Conservation (phyloP, 1,140 invertebrate species). For the Aleiodes sp. region DNA sequence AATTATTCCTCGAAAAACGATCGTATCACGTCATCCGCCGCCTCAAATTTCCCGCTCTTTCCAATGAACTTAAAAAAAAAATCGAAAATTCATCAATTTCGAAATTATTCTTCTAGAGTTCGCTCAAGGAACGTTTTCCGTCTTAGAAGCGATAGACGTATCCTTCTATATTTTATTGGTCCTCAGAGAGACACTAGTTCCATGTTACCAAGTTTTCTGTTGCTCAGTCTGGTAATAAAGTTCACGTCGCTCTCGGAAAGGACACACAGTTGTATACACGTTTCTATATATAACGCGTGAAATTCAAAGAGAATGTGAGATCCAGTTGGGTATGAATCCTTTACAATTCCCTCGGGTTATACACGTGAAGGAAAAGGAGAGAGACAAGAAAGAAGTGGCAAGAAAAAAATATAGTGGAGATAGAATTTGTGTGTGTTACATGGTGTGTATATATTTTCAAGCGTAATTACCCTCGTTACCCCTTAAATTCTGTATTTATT, state of each 20-base stretch:
- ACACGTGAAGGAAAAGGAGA: background rate
- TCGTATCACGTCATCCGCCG: too few relatives aligned
- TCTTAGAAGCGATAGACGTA: conserved; percentile 25
- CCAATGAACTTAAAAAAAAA: too few relatives aligned
- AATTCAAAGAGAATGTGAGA: conserved; percentile 61
- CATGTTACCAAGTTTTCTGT: conserved; percentile 19
- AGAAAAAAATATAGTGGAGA: too few relatives aligned
- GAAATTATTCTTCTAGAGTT: too few relatives aligned
- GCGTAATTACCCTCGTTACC: conserved; percentile 1
- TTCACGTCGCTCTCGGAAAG: conserved; percentile 13
- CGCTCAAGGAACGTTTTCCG: conserved; percentile 4
- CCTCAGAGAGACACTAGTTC: conserved; percentile 32
- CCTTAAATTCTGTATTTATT: background rate
- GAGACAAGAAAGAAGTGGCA: too few relatives aligned
- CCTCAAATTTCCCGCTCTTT: too few relatives aligned
- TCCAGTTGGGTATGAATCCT: conserved; percentile 52
- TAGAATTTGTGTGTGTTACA: background rate
- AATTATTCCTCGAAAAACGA: too few relatives aligned
- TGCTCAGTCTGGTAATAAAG: conserved; percentile 14
- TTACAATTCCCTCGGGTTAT: conserved; percentile 40
- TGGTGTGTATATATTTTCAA: background rate
- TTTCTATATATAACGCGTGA: conserved; percentile 47
- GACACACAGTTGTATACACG: background rate
- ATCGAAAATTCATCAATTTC: too few relatives aligned
- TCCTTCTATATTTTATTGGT: conserved; percentile 37